Base-by-base conservation (phyloP, 1,140 invertebrate genomes). In the Homarus americanus region DNA sequence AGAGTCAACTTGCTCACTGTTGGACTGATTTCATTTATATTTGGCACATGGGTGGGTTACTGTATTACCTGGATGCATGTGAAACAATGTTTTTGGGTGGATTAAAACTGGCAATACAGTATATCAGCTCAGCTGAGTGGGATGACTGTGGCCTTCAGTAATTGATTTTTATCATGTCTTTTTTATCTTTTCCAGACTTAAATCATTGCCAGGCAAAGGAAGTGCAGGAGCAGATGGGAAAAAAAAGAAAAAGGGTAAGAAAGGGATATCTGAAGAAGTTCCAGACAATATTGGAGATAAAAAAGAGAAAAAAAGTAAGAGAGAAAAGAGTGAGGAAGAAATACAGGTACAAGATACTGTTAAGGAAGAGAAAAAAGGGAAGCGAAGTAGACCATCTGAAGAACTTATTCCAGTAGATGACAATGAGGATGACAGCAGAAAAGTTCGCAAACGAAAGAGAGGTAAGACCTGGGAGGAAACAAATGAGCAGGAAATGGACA, bases 391-490 rank as follows among this genome's bases (percentile, higher is more conserved):
- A 44, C 17, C 53, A 3, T 49, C 76, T 53, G 76, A 85, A 28
- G 69, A 85, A 32, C 41, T 15, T 63, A 32, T 7, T 32, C 15
- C n/a, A 32, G 41, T 41, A 34, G 82, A 69, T 17, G 41, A 76
- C 15, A 72, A 85, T 34, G 20, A 12, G 32, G 34, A 36, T 28
- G 73, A 85, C 41, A 85, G 20, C 40, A 85, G 69, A 36, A 85
- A 85, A 40, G 49, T 53, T 32, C 69, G 83, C 5, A 85, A 85
- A 53, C 76, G 76, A 28, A 79, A 79, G 44, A 40, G 76, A 32
- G 40, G 76, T 32, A 79, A 49, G 32, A 79, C 41, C 40, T 28
- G 15, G 7, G 75, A 78, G 75, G 75, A 78, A 63, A 63, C 58
- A 28, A 66, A 5, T 79, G 76, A 32, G n/a, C 4, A 17, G 40